Conservation (phyloP, 2,113 vertebrate species). For the Scortum barcoo region DNA sequence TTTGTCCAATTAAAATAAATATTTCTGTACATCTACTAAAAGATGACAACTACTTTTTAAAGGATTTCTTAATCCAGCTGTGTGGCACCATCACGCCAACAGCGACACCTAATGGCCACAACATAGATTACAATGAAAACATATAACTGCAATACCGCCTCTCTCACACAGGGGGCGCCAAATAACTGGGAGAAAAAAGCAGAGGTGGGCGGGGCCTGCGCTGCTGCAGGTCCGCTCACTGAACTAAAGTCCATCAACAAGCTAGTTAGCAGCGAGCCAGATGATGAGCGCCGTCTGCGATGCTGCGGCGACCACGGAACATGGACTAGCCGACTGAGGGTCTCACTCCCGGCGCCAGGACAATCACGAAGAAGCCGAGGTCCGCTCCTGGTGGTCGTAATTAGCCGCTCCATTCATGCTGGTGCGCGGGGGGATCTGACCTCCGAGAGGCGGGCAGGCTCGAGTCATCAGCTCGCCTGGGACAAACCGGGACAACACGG, state of each 20-base stretch:
- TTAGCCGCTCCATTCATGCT: slow-evolving; percentile 66
- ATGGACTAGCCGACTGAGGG: slow-evolving; percentile 48
- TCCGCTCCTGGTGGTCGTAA: not conserved
- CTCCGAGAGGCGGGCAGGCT: slow-evolving; percentile 63
- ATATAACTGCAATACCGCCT: not conserved
- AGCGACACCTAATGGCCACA: slow-evolving; percentile 53
- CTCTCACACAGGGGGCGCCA: slow-evolving; percentile 35
- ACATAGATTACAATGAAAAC: fast-evolving
- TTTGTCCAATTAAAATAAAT: no score
- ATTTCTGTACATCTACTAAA: no score
- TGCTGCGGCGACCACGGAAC: not conserved
- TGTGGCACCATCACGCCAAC: not conserved
- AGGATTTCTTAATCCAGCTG: not conserved
- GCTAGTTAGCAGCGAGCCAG: slow-evolving; percentile 71
- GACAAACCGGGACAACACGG: slow-evolving; percentile 67
- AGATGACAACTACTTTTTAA: no score
- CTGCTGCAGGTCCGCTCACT: slow-evolving; percentile 56
- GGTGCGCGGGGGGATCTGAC: slow-evolving; percentile 56
- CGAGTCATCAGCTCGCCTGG: slow-evolving; percentile 54
- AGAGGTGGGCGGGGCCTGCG: slow-evolving; percentile 43
- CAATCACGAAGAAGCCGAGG: slow-evolving; percentile 11
- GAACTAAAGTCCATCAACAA: slow-evolving; percentile 69
- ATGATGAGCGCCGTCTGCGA: slow-evolving; percentile 10
- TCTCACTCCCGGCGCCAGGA: not conserved
- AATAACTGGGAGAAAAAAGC: not conserved